These are phyloP conservation scores for Melanerpes formicivorus DNA, from an alignment of 2,113 vertebrate species.

Conservation along the genomic window DNA sequence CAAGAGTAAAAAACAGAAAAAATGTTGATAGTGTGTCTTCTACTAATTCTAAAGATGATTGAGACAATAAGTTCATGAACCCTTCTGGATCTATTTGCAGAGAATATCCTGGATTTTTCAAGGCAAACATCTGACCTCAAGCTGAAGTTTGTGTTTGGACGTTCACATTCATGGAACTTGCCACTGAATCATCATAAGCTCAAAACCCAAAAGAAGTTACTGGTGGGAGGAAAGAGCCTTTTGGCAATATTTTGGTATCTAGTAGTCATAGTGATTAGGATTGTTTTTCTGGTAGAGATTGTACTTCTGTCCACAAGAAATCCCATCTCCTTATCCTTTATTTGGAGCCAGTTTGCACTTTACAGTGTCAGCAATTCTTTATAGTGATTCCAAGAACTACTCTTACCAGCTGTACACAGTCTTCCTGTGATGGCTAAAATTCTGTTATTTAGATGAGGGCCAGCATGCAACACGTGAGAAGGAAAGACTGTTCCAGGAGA, in stretches of 20 bases:
- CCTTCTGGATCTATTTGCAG: conserved; percentile 28
- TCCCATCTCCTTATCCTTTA: background rate
- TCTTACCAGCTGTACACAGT: fast-evolving
- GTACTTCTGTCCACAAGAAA: background rate
- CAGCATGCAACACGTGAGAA: background rate
- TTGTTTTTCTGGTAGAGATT: background rate
- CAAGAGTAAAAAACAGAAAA: background rate
- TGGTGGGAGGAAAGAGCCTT: background rate
- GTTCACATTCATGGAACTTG: background rate
- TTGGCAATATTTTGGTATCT: background rate
- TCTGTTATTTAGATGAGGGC: background rate
- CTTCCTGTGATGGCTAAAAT: background rate
- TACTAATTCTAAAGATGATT: background rate
- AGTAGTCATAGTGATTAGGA: background rate
- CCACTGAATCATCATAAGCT: background rate
- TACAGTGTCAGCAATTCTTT: background rate
- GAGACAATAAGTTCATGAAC: background rate
- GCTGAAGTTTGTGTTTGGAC: background rate
- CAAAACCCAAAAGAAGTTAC: background rate
- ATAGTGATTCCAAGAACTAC: background rate
- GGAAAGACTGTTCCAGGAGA: background rate
- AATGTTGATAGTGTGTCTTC: background rate
- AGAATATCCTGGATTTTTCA: background rate
- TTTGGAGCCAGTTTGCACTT: background rate
- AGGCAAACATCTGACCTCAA: conserved; percentile 13